Conservation (phyloP, 2,113 vertebrate species). For the Triplophysa dalaica region DNA sequence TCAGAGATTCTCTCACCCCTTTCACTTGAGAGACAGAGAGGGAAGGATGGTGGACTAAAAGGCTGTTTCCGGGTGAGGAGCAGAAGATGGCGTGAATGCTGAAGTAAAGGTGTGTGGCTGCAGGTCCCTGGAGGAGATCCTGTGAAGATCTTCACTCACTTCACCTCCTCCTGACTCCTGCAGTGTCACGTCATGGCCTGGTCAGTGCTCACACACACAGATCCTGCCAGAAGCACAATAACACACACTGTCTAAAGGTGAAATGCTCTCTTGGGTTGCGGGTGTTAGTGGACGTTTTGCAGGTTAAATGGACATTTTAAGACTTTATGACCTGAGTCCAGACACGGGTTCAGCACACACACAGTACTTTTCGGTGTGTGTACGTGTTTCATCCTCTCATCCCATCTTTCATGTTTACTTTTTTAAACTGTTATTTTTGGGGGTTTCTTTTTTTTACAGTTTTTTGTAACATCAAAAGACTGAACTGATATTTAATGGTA, state of each 20-base stretch:
- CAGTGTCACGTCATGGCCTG: slow-evolving; percentile 52
- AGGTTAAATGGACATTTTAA: slow-evolving; percentile 32
- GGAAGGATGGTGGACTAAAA: slow-evolving; percentile 66
- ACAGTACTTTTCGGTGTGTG: not conserved
- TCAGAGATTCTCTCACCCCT: slow-evolving; percentile 41
- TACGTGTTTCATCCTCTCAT: not conserved
- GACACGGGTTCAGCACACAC: not conserved
- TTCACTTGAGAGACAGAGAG: slow-evolving; percentile 10
- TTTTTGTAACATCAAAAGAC: too few relatives aligned
- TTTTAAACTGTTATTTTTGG: too few relatives aligned
- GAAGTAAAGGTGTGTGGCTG: slow-evolving; percentile 61
- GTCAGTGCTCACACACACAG: slow-evolving; percentile 27
- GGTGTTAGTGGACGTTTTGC: slow-evolving; percentile 22
- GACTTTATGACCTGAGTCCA: slow-evolving; percentile 13
- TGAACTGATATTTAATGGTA: too few relatives aligned
- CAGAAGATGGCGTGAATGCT: slow-evolving; percentile 25
- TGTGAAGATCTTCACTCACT: slow-evolving; percentile 67
- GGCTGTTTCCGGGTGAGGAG: slow-evolving; percentile 59
- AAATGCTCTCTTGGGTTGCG: not conserved
- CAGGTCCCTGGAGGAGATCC: slow-evolving; percentile 66
- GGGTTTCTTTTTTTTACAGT: too few relatives aligned
- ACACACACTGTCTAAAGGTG: slow-evolving; percentile 33
- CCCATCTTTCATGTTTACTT: not conserved
- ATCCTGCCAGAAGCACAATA: slow-evolving; percentile 49
- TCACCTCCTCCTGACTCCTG: slow-evolving; percentile 75